Evolutionary conservation across 2,888 invertebrate genomes (phyloP), one percentile per base, ranked within the genome.

Genomic region (Pheosia tremula): DNA sequence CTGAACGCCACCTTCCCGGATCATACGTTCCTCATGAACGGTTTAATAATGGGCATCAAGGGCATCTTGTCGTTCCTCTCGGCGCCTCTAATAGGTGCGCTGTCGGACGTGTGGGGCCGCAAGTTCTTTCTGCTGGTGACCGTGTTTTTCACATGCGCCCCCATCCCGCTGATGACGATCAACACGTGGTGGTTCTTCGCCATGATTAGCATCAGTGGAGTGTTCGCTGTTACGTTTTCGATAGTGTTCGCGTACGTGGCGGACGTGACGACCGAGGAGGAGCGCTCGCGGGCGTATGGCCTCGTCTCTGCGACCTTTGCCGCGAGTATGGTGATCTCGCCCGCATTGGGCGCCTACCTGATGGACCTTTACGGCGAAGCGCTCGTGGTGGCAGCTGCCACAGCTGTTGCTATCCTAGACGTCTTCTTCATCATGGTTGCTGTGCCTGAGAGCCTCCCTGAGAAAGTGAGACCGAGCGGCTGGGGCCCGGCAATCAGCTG

Each of bases 181-280:
- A 99, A 99, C 94, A 98, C 99, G 57, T 99, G 98, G 98, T 99
- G 98, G 98, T 99, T 99, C 93, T 99, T 99, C 93, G 98, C 99
- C 64, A 98, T 99, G 97, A 98, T 99, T 94, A 98, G 98, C 86
- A 98, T 99, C 88, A 99, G 98, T 78, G 99, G 99, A 67, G 97
- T 99, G 75, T 99, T 99, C 93, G 98, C 99, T 61, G 99, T 99
- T 71, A 99, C 99, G 57, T 99, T 99, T 94, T 99, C 99, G 78
- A 99, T 99, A 62, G 99, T 99, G 62, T 99, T 99, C 94, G 99
- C 99, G 58, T 99, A 99, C 93, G 99, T 99, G 71, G 99, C 99
- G 52, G 99, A 99, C 93, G 98, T 99, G 60, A 99, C 99, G 43
- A 98, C 98, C 77, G 98, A 99, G 83, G 97, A 97, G 82, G 98